Evolutionary conservation across 2,113 vertebrate species (phyloP).

Genomic region (Octodon degus): DNA sequence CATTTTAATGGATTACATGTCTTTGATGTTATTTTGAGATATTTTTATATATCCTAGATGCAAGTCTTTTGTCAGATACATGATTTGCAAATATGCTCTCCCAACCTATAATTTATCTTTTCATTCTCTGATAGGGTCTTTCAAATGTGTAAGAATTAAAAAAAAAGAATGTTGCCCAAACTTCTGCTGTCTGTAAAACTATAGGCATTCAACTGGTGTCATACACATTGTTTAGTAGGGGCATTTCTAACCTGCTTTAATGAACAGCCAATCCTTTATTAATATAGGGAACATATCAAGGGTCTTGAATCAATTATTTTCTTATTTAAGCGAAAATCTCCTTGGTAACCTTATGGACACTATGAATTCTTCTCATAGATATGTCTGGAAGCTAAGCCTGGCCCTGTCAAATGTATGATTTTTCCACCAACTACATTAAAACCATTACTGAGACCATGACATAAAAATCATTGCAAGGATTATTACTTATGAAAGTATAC

Average conservation of each 20-base stretch:
- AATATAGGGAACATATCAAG: neutral
- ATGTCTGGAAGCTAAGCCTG: neutral
- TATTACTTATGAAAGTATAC: neutral
- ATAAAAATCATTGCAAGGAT: neutral
- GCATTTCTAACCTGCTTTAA: neutral
- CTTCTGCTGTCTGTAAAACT: neutral
- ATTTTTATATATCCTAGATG: neutral
- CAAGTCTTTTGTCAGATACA: neutral
- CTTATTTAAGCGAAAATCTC: neutral
- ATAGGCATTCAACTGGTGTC: neutral
- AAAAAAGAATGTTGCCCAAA: neutral
- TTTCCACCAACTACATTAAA: neutral
- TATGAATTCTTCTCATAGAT: neutral
- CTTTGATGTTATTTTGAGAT: neutral
- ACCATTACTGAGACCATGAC: neutral
- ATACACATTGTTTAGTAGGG: neutral
- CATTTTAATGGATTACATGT: neutral
- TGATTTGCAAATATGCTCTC: neutral
- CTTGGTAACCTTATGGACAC: neutral
- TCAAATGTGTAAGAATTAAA: neutral
- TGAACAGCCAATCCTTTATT: neutral
- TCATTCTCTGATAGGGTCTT: neutral
- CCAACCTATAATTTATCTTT: conserved; percentile 17
- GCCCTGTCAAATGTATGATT: neutral
- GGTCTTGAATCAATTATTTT: neutral